phyloP scores from a whole-genome alignment of 2,797 vertebrate species.

The Gila robusta region DNA sequence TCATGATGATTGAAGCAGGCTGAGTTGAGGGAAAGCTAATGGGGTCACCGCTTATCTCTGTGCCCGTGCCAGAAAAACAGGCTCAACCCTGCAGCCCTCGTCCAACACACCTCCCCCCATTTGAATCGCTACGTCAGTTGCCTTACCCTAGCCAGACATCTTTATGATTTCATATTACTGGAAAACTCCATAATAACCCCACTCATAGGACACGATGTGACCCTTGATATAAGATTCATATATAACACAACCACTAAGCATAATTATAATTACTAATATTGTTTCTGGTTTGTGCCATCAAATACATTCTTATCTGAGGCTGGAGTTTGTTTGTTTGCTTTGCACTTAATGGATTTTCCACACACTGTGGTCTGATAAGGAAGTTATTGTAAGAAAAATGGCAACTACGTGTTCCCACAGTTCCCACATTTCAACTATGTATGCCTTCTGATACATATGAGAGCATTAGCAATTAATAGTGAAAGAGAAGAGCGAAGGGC shows the following conservation, averaged over 20 bases:
- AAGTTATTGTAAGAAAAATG: neutral
- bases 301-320: neutral
- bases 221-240: neutral
- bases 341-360: constrained; percentile 12
- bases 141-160: neutral
- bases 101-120: neutral
- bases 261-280: constrained; percentile 4
- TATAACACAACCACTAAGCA: neutral
- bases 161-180: neutral
- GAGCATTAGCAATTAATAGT: neutral
- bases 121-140: constrained; percentile 40
- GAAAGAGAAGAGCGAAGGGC: neutral
- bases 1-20: constrained; percentile 48
- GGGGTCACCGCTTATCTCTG: constrained; percentile 66
- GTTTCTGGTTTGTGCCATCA: neutral
- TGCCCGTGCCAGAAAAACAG: constrained; percentile 37
- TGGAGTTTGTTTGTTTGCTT: constrained; percentile 19
- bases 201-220: neutral
- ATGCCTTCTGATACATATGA: neutral
- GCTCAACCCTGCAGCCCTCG: neutral
- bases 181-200: neutral
- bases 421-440: neutral
- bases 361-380: constrained; percentile 1
- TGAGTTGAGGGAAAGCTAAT: constrained; percentile 66
- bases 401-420: neutral